Evolutionary conservation across 2,888 invertebrate species (phyloP).

Genomic region (Laspeyria flexula): DNA sequence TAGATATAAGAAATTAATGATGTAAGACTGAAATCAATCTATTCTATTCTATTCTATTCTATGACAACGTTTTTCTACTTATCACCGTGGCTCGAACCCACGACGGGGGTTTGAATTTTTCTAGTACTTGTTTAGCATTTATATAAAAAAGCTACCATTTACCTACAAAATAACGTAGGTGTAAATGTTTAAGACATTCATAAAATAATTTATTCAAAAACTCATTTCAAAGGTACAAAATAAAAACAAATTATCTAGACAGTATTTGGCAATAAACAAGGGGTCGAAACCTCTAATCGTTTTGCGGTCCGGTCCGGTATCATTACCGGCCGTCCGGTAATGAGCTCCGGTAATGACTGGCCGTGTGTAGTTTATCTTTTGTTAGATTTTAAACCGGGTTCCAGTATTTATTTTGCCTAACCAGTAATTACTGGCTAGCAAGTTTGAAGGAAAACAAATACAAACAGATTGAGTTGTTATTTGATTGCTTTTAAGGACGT

Average conservation of each 20-base stretch:
- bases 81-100: no score
- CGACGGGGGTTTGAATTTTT: no score
- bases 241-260: slow-evolving; percentile 39
- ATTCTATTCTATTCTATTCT: no score
- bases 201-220: background rate
- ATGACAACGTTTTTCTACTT: no score
- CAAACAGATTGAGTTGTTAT: background rate
- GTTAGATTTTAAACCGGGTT: slow-evolving; percentile 44
- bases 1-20: no score
- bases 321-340: slow-evolving; percentile 42
- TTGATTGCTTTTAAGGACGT: background rate
- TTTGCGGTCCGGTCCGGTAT: slow-evolving; percentile 36
- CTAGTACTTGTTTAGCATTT: no score
- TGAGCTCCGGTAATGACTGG: slow-evolving; percentile 44
- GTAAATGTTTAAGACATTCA: no score
- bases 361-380: slow-evolving; percentile 35
- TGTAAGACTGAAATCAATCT: no score
- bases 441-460: slow-evolving; percentile 7
- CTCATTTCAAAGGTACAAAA: background rate
- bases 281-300: slow-evolving; percentile 45
- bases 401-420: slow-evolving; percentile 37
- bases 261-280: slow-evolving; percentile 40
- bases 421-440: slow-evolving; percentile 28
- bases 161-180: no score
- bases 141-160: no score